Base-by-base conservation (phyloP, 2,113 vertebrate genomes). In the Coptodon bakossiorum region DNA sequence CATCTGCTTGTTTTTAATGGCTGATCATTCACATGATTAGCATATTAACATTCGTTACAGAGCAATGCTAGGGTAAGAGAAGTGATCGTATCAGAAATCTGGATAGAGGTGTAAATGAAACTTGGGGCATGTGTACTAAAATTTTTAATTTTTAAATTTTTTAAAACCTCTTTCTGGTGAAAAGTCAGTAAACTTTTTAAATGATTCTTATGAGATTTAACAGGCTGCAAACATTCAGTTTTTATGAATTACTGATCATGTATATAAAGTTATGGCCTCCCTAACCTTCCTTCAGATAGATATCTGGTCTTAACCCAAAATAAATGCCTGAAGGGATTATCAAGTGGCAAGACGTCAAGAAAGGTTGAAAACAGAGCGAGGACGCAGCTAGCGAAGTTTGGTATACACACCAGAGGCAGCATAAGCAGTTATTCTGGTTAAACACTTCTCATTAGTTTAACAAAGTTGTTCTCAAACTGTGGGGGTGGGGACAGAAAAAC, bases 331-430 rank as follows among this genome's bases (percentile, higher is more conserved):
- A 16, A 45, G 68, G 0, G 68, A 9, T 8, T 6, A 45, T 43
- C 5, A 24, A 24, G 66, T 45, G 0, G 13, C n/a, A 43, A 27
- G 22, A 16, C 3, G 0, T 6, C 2, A 45, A 14, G 36, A 71
- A 73, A 45, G 57, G 14, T 61, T 61, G 29, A 61, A 61, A 16
- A 9, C 14, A 61, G 57, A 61, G 24, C 13, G 4, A 56, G 34
- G 63, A 68, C 2, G 11, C 19, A 71, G 66, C 19, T 71, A 43
- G 36, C 63, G 2, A 14, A 1, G 63, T 11, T 40, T 40, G 36
- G 36, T 43, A 5, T 22, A 71, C 3, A 71, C 7, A 14, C 63
- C 36, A 24, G 19, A 71, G 63, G 36, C 63, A 68, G 61, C 19
- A n/a, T 1, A 2, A 3, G 19, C 19, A 3, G 34, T 68, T 8